Evolutionary conservation across 2,113 vertebrate genomes (phyloP).

Genomic region (Lucifuga dentata): DNA sequence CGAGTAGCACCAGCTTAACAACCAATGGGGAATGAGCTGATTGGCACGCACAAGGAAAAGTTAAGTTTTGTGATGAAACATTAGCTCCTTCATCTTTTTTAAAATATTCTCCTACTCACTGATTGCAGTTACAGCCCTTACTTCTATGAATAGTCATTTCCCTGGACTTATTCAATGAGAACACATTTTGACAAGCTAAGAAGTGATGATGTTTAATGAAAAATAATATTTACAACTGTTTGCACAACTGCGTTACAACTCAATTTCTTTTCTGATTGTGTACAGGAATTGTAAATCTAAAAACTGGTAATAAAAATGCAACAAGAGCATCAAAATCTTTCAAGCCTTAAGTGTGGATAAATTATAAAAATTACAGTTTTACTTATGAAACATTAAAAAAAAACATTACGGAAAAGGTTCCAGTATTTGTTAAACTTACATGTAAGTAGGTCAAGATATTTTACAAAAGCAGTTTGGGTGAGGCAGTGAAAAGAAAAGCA

Average conservation of each 20-base stretch:
- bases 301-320: too few species aligned
- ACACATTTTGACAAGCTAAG: conserved; percentile 11
- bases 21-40: background rate
- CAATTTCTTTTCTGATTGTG: too few species aligned
- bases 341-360: conserved; percentile 29
- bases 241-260: background rate
- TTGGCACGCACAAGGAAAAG: conserved; percentile 11
- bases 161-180: background rate
- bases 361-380: conserved; percentile 21
- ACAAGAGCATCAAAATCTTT: conserved; percentile 14
- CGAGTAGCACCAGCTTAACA: conserved; percentile 31
- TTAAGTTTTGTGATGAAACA: conserved; percentile 13
- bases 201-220: conserved; percentile 63
- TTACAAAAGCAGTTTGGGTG: conserved; percentile 3
- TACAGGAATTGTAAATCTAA: too few species aligned
- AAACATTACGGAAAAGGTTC: conserved; percentile 6
- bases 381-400: background rate
- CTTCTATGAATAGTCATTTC: too few species aligned
- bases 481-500: conserved; percentile 46
- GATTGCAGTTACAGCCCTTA: too few species aligned
- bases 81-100: too few species aligned
- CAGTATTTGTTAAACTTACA: background rate
- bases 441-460: background rate
- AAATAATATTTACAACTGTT: conserved; percentile 44
- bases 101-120: too few species aligned